Base-by-base conservation (phyloP, 2,888 invertebrate species). In the Lepidochrysops patricia region DNA sequence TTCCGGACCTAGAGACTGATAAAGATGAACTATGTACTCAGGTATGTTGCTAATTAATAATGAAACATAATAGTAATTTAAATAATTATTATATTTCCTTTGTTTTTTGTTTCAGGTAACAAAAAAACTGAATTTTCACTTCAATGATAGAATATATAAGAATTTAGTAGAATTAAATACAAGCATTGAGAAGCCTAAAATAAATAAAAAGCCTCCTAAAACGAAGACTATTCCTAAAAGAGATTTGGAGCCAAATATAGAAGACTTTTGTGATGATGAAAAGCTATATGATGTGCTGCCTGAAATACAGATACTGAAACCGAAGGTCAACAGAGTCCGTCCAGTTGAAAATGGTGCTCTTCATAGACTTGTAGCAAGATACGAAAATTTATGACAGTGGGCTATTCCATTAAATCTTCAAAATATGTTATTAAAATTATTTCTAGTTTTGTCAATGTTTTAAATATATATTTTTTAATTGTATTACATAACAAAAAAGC, bases 151-250 rank as follows among this genome's bases (percentile, higher is more conserved):
- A 69, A 84, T 90, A 62, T 90, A 85, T 63, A 82, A 78, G 65
- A 85, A 90, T 62, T 72, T 90, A 1, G 79, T 90, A 9, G 88
- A 87, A 71, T 66, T 90, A 29, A 90, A 90, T 75, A 73, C 79
- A n/a, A 78, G 67, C 61, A 63, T 76, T 27, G 75, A 75, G 1
- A 82, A 77, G 70, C 73, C 62, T 29, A 81, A 69, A 61, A 67
- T 61, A 50, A 77, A 75, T 1, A 79, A 68, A 64, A 73, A 69
- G 63, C 61, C 73, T 0, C 34, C 70, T 6, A 76, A 68, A 60
- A 65, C 65, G 1, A 62, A 60, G n/a, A 64, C 70, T n/a, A 13
- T 63, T 1, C 6, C 56, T 25, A 86, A 82, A 68, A 80, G 72
- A 64, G 90, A 90, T 63, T 62, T 84, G 0, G 90, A 89, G 66